Base-by-base conservation (phyloP, 2,797 vertebrate species). In the Protonibea diacanthus region DNA sequence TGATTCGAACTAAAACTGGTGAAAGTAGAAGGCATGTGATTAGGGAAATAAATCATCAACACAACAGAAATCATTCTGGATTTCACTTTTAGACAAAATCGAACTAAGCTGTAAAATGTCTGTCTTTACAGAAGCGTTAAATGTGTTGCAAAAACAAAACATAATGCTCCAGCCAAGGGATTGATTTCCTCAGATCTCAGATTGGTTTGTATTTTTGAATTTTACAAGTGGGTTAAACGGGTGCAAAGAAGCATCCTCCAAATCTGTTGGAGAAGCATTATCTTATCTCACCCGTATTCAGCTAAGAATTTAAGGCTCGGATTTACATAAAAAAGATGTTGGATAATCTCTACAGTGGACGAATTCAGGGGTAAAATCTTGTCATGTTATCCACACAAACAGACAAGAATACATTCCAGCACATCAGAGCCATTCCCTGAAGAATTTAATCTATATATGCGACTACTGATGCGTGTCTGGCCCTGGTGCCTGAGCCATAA, bases 371-470 rank as follows among this genome's bases (percentile, higher is more conserved):
- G n/a, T 45, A 59, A 52, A 42, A 53, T 15, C 6, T 0, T 8
- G 8, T 33, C 47, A 45, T 27, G 27, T 59, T 52, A 23, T 48
- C 25, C 10, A 25, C 14, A 20, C 5, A 33, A 47, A 38, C 58
- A 59, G 14, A 51, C 44, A 27, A 57, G n/a, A 21, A 49, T 49
- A 27, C 0, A 47, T n/a, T 6, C 2, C 13, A 47, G 47, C 6
- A 52, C 8, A 1, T n/a, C 2, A 57, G 11, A 55, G 27, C 27
- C 10, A 56, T 21, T 2, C 27, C 40, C 65, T 44, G 7, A 44
- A 49, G 27, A 71, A 14, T 74, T 69, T 63, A 38, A 56, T 40
- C 42, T 13, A 61, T 76, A 74, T 44, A 38, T 38, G 33, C 33
- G 33, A 38, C 33, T 33, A 9, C 33, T 2, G 33, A 64, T 40